Evolutionary conservation across 2,888 invertebrate genomes (phyloP), one percentile per base, ranked within the genome.

Genomic region (Dinocampus coccinellae): DNA sequence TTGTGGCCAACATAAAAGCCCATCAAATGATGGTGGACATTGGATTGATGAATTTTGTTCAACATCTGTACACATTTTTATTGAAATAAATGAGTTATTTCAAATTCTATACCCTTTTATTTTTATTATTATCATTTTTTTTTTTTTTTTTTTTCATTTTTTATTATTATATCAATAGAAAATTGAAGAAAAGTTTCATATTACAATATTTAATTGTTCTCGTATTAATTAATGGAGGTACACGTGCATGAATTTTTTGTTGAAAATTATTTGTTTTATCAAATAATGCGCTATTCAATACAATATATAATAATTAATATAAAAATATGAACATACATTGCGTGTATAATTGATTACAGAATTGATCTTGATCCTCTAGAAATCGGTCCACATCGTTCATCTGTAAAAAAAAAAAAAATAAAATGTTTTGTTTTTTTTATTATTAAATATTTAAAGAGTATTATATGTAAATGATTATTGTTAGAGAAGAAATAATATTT

Each of bases 11-110:
- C 91, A 91, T 52, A 89, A 81, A 60, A 89, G 81, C 0, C 89
- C 89, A 77, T 91, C 91, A 83, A 90, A 91, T n/a, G 87, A 78
- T 7, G 86, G 79, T 1, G 87, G 85, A 77, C 91, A 91, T 47
- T 73, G 70, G 24, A 64, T 42, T 1, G 75, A 75, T 6, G 24
- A 64, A 61, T 78, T 78, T 39, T 47, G 68, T 20, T 42, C 53
- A 1, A 69, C 36, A 53, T 75, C 78, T 78, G 34, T 67, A 63
- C n/a, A 52, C n/a, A 52, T 57, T 20, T 0, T 1, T 13, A 26
- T 3, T 24, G 10, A 13, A 55, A 26, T 22, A 55, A 55, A 47
- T 16, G 2, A 34, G 9, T 33, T 33, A 4, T 33, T 9, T 16
- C 3, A 2, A 29, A n/a, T n/a, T n/a, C n/a, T n/a, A n/a, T n/a